Conservation (phyloP, 2,888 invertebrate genomes). For the Lithosia quadra region DNA sequence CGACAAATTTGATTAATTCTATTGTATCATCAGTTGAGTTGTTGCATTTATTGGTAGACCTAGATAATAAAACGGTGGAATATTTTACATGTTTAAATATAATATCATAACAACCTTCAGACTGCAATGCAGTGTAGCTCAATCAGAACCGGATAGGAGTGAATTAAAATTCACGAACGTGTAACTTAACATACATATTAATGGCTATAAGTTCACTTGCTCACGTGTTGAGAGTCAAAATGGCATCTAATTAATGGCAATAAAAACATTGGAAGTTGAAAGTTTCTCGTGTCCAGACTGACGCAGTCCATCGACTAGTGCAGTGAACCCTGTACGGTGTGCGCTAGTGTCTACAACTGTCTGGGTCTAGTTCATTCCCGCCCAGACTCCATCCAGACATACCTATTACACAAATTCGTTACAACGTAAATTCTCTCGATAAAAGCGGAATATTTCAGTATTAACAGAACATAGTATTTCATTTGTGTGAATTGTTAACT, state of each 20-base stretch:
- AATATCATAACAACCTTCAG: neutral
- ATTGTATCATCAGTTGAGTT: constrained; percentile 21
- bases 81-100: neutral
- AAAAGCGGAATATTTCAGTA: constrained; percentile 12
- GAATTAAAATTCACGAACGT: constrained; percentile 8
- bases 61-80: neutral
- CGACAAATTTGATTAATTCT: constrained; percentile 33
- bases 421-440: constrained; percentile 35
- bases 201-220: constrained; percentile 28
- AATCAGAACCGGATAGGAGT: neutral
- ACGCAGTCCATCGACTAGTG: constrained; percentile 52
- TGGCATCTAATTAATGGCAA: constrained; percentile 40
- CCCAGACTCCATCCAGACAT: constrained; percentile 54
- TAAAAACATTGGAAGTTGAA: constrained; percentile 43
- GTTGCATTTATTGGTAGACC: constrained; percentile 22
- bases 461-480: constrained; percentile 14
- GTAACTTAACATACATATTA: constrained; percentile 19
- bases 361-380: constrained; percentile 57
- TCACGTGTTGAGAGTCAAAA: constrained; percentile 28
- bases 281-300: constrained; percentile 50
- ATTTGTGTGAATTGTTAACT: no score
- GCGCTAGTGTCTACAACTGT: constrained; percentile 57
- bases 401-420: constrained; percentile 47
- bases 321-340: constrained; percentile 57
- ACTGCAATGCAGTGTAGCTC: neutral